Percentiles rank a stretch among this genome's conserved stretches.
phyloP scores from a whole-genome alignment of 2,888 invertebrate species.

The Amblyteles armatorius region DNA sequence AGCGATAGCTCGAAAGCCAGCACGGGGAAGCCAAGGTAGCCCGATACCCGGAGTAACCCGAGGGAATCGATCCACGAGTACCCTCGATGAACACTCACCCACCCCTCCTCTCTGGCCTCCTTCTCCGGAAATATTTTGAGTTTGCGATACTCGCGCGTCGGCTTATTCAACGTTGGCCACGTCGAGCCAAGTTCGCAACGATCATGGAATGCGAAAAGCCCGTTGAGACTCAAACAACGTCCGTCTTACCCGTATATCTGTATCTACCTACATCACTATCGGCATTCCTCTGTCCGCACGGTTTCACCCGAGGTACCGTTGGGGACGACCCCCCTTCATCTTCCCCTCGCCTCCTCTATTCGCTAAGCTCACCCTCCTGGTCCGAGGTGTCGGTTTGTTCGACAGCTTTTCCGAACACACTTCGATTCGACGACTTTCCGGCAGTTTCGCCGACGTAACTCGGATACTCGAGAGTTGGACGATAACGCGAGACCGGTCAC shows the following conservation, averaged over 20 bases:
- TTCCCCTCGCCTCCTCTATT: conserved; percentile 18
- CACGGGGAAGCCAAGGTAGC: conserved; percentile 16
- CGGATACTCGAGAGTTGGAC: conserved; percentile 15
- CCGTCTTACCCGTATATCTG: conserved; percentile 16
- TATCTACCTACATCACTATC: conserved; percentile 5
- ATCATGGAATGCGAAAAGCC: conserved; percentile 29
- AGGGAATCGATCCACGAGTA: conserved; percentile 52
- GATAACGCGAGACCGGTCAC: conserved; percentile 17
- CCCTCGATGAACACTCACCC: conserved; percentile 41
- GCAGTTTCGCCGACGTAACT: conserved; percentile 23
- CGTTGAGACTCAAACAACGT: conserved; percentile 4
- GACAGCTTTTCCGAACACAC: conserved; percentile 39
- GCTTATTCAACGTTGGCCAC: conserved; percentile 21
- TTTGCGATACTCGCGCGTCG: conserved; percentile 36
- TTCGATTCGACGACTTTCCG: conserved; percentile 42
- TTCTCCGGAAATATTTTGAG: conserved; percentile 28
- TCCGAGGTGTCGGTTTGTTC: conserved; percentile 44
- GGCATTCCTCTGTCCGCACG: conserved; percentile 17
- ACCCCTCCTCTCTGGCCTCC: background rate
- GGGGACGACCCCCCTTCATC: background rate
- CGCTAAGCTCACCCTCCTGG: conserved; percentile 20
- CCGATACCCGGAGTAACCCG: conserved; percentile 18
- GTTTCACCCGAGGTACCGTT: conserved; percentile 26
- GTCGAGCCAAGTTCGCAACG: conserved; percentile 6
- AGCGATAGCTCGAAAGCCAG: conserved; percentile 35